These are phyloP conservation scores for Archocentrus centrarchus DNA, from an alignment of 2,113 vertebrate species.

Conservation along the genomic window DNA sequence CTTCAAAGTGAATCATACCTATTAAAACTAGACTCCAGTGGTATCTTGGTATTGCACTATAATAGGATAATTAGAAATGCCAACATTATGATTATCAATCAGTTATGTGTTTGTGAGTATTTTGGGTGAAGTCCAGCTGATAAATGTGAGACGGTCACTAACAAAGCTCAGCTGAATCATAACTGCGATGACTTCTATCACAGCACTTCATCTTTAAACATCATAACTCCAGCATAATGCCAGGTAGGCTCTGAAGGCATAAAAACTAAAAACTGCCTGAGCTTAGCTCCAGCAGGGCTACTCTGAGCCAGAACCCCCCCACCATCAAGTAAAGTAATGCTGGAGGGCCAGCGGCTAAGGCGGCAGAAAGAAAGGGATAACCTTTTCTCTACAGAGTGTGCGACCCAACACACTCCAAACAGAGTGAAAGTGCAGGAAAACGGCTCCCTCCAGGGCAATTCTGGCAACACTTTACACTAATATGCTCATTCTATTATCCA, in stretches of 20 bases:
- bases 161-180: background rate
- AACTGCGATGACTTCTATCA: background rate
- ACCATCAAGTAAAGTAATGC: background rate
- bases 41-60: accelerated
- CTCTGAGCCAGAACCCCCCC: too few relatives aligned
- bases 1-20: background rate
- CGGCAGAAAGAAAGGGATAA: background rate
- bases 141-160: background rate
- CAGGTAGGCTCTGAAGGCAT: background rate
- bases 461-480: slow-evolving; percentile 3
- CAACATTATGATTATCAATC: background rate
- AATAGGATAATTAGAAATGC: background rate
- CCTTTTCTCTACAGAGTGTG: background rate
- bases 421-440: slow-evolving; percentile 11
- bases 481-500: background rate
- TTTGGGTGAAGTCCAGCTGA: background rate
- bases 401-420: background rate
- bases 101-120: too few relatives aligned
- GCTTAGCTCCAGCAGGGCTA: background rate
- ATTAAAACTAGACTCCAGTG: accelerated
- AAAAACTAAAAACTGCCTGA: background rate
- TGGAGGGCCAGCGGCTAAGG: background rate
- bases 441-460: slow-evolving; percentile 4
- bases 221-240: background rate
- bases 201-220: background rate